Evolutionary conservation across 2,113 vertebrate genomes (phyloP).

Genomic region (Sterrhoptilus dennistouni): DNA sequence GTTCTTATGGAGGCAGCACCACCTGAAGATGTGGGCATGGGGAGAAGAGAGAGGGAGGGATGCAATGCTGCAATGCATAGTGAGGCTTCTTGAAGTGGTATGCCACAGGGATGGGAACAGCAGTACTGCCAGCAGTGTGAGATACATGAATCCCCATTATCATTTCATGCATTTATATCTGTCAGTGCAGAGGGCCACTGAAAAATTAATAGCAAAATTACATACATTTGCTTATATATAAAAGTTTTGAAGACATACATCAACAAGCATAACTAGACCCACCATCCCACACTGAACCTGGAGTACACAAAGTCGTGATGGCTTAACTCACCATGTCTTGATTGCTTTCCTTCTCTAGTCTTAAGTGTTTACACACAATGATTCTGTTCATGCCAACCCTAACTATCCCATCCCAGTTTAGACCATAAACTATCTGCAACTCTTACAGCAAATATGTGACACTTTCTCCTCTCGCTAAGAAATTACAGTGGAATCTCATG

Average conservation of each 20-base stretch:
- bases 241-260: background rate
- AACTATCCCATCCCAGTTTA: background rate
- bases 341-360: background rate
- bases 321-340: background rate
- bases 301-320: background rate
- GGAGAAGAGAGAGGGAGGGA: background rate
- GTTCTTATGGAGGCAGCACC: background rate
- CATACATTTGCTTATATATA: background rate
- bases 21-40: background rate
- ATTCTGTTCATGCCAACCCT: background rate
- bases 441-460: background rate
- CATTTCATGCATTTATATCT: background rate
- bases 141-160: background rate
- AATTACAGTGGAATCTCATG: background rate
- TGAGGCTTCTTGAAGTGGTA: background rate
- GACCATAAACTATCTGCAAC: background rate
- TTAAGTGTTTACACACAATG: background rate
- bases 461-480: background rate
- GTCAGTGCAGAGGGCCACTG: background rate
- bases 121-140: background rate
- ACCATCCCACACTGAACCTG: background rate
- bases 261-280: background rate
- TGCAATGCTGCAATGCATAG: background rate
- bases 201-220: background rate
- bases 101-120: background rate